phyloP scores from a whole-genome alignment of 2,113 vertebrate genomes.

The Zosterops hypoxanthus region DNA sequence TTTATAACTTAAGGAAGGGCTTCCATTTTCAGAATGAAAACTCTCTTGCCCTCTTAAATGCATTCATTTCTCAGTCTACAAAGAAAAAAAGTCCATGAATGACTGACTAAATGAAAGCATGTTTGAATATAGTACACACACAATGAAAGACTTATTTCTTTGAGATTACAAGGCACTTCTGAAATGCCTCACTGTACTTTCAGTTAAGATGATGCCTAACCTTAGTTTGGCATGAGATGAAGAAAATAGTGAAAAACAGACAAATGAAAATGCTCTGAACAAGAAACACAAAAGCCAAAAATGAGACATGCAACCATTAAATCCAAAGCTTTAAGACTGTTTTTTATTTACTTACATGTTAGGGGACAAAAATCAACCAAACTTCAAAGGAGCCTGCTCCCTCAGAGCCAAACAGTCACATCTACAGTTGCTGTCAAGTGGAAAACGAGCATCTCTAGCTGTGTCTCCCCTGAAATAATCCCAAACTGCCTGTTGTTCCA shows the following conservation, averaged over 20 bases:
- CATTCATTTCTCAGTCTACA: background rate
- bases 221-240: background rate
- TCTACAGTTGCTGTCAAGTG: conserved; percentile 18
- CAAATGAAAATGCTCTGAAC: background rate
- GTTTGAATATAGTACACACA: background rate
- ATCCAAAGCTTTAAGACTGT: background rate
- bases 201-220: background rate
- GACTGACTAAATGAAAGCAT: background rate
- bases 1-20: background rate
- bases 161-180: background rate
- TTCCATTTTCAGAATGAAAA: background rate
- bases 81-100: background rate
- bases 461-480: conserved; percentile 29
- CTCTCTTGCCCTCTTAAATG: background rate
- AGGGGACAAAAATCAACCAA: conserved; percentile 1
- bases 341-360: conserved; percentile 71
- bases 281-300: background rate
- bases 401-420: conserved; percentile 14
- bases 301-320: background rate
- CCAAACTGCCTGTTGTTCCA: conserved; percentile 61
- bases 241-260: background rate
- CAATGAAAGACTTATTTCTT: background rate
- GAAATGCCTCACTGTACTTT: background rate
- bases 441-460: conserved; percentile 25
- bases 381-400: conserved; percentile 46